Percentiles rank a stretch among this genome's conserved stretches.
Conservation (phyloP, 2,797 vertebrate genomes). For the Acridotheres tristis region DNA sequence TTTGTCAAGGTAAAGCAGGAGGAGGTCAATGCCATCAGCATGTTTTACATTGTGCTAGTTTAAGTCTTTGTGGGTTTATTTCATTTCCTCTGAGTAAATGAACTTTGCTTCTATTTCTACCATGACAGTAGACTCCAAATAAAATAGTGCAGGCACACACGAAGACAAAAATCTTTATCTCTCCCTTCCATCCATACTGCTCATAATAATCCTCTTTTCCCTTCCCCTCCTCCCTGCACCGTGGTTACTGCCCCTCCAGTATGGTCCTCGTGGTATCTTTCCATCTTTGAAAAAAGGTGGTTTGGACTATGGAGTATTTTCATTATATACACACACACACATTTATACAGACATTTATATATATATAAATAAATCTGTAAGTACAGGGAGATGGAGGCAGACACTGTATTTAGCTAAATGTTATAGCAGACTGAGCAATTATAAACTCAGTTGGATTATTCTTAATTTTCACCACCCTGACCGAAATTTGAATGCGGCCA, state of each 20-base stretch:
- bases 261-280: neutral
- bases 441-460: constrained; percentile 35
- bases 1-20: constrained; percentile 53
- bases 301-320: neutral
- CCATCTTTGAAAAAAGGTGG: neutral
- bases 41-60: constrained; percentile 38
- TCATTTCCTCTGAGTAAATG: neutral
- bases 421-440: neutral
- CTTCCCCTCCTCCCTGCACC: neutral
- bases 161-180: neutral
- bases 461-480: constrained; percentile 11
- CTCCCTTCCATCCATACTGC: neutral
- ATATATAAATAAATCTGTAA: neutral
- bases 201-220: neutral
- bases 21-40: constrained; percentile 23
- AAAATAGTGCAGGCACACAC: neutral
- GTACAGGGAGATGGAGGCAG: neutral
- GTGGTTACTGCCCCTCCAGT: neutral
- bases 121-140: neutral
- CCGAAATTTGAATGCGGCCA: neutral
- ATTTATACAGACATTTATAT: neutral
- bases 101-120: constrained; percentile 4
- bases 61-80: constrained; percentile 14
- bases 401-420: neutral
- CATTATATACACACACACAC: neutral